Evolutionary conservation across 2,888 invertebrate species (phyloP), one percentile per base, ranked within the genome.

Genomic region (Sphaeridia pumilis): DNA sequence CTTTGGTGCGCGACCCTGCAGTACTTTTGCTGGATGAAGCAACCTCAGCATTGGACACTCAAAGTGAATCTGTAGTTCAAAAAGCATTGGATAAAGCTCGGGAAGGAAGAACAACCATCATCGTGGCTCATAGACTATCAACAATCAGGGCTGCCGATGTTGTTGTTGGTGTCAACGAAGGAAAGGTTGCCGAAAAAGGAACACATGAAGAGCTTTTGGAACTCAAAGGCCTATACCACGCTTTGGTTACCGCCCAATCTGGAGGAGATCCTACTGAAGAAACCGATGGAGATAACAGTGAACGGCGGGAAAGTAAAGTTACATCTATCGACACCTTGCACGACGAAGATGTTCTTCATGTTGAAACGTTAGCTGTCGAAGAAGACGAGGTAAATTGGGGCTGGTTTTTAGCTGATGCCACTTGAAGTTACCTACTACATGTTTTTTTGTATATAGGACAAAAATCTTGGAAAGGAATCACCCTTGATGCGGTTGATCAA

Each of bases 31-130:
- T 84, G 54, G 87, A 88, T 66, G 88, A 88, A 69, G 87, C 87
- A 0, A 89, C 88, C 0, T 87, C 87, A 0, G 87, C 87, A 0
- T 71, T 87, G 61, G 88, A 88, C 72, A 80, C 83, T 2, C 80
- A 82, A 61, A 85, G 84, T 61, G 89, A 88, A 68, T 77, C 80
- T 2, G 79, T 84, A 69, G 90, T 93, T 0, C 90, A 92, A 71
- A 78, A 77, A 17, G 89, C 76, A 5, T 67, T 77, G 17, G 75
- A 77, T 49, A 81, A 72, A 65, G 76, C 74, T 46, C 56, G 65
- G 35, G 43, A 55, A 49, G 67, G 67, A 43, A 44, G 67, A 44
- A 66, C 67, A 14, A 66, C 63, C 4, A 52, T 66, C n/a, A 68
- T 73, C n/a, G 70, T 73, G 10, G 72, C 73, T 12, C 73, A 73